Base-by-base conservation (phyloP, 1,140 invertebrate genomes). In the Papilio polytes region DNA sequence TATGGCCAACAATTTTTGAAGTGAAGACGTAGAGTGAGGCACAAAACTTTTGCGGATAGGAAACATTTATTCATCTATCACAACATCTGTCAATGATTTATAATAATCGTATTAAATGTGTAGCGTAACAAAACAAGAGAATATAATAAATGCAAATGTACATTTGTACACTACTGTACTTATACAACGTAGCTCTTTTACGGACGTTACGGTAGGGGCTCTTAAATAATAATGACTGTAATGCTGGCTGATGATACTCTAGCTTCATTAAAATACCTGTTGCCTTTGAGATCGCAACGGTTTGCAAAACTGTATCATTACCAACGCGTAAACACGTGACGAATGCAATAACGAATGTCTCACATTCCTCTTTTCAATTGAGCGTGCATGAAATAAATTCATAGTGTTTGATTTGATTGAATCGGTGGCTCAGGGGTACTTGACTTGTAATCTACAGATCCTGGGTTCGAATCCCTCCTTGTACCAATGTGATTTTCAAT, bases 191-290 rank as follows among this genome's bases (percentile, higher is more conserved):
- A 31, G 63, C 63, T 26, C 3, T 70, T 70, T 70, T 31, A 36
- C 63, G 20, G 59, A 31, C n/a, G 74, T 46, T 4, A 26, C 74
- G n/a, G 48, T 76, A n/a, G 12, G 20, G 46, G 44, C 44, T 76
- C 74, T 76, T 26, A 51, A 76, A 51, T 76, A 9, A 76, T 76
- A 26, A 76, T 31, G 13, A 48, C 44, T 76, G 74, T 53, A 48
- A 76, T 51, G 48, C n/a, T 22, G 26, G 13, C 26, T 70, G 63
- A 70, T 70, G 63, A 70, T 26, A 70, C 63, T 48, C 74, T 76
- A 13, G 44, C 74, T 76, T 48, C 74, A 48, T 48, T 76, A 48
- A 76, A 76, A 76, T 48, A 76, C 74, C 74, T 76, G 74, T 76
- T 76, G 44, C 22, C 12, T 76, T 76, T 76, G 22, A 76, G 74